Evolutionary conservation across 2,797 vertebrate species (phyloP).

Genomic region (Sebastolobus altivelis): DNA sequence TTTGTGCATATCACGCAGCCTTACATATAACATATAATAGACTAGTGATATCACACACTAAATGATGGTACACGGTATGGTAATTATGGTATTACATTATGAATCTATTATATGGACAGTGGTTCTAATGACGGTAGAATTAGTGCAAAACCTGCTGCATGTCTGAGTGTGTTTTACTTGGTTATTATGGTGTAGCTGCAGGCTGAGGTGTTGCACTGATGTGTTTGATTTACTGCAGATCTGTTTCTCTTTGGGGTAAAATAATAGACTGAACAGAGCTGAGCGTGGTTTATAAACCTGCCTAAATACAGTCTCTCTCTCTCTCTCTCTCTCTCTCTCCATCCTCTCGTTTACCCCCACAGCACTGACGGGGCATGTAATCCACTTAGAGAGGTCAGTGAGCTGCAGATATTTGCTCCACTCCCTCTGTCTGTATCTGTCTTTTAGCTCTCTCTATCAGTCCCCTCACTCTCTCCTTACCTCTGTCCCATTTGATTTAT

Average conservation of each 20-base stretch:
- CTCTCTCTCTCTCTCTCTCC: slow-evolving; percentile 18
- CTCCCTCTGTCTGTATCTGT: slow-evolving; percentile 27
- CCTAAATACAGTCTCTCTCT: slow-evolving; percentile 6
- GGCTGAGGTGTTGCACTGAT: background rate
- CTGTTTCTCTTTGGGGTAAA: background rate
- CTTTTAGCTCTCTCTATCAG: slow-evolving; percentile 19
- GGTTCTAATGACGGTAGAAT: background rate
- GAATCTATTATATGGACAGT: background rate
- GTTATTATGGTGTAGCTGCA: background rate
- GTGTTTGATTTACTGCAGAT: background rate
- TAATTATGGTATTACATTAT: background rate
- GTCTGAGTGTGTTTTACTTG: background rate
- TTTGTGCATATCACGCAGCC: too few relatives aligned
- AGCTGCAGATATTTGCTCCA: slow-evolving; percentile 74
- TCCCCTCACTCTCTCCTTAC: slow-evolving; percentile 7
- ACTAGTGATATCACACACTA: background rate
- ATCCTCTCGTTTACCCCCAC: slow-evolving; percentile 23
- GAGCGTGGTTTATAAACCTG: background rate
- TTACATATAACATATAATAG: too few relatives aligned
- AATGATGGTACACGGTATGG: background rate
- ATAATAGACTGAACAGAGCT: background rate
- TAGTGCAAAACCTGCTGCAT: background rate
- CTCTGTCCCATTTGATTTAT: slow-evolving; percentile 30
- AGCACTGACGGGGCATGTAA: slow-evolving; percentile 64
- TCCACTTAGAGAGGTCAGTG: slow-evolving; percentile 80